Evolutionary conservation across 2,888 invertebrate genomes (phyloP).

Genomic region (Drosophila infuscata): DNA sequence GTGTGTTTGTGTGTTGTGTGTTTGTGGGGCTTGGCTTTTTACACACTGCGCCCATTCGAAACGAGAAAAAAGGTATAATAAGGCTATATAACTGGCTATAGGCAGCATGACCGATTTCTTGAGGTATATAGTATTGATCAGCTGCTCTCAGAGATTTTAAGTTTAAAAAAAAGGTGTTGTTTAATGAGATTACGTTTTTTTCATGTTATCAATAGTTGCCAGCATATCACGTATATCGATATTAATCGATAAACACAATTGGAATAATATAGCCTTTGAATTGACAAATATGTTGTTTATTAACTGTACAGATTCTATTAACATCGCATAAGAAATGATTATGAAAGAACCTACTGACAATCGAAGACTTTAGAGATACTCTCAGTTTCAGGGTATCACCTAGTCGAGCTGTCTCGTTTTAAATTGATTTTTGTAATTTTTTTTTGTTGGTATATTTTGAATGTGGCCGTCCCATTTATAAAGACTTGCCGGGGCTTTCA

Average conservation of each 20-base stretch:
- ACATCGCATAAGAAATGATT: neutral
- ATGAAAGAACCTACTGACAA: neutral
- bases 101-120: neutral
- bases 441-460: neutral
- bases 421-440: neutral
- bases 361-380: neutral
- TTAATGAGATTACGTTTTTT: no score
- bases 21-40: conserved; percentile 21
- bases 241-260: neutral
- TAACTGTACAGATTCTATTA: neutral
- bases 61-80: neutral
- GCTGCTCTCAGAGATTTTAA: neutral
- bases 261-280: neutral
- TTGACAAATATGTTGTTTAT: no score
- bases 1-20: neutral
- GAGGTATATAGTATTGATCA: neutral
- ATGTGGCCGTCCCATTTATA: conserved; percentile 10
- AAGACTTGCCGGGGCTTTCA: neutral
- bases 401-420: neutral
- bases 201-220: neutral
- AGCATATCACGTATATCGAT: neutral
- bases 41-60: neutral
- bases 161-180: no score
- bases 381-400: neutral
- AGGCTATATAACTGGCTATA: neutral